Percentiles rank a stretch among this genome's conserved stretches.
Conservation (phyloP, 2,797 vertebrate species). For the Silurus aristotelis region DNA sequence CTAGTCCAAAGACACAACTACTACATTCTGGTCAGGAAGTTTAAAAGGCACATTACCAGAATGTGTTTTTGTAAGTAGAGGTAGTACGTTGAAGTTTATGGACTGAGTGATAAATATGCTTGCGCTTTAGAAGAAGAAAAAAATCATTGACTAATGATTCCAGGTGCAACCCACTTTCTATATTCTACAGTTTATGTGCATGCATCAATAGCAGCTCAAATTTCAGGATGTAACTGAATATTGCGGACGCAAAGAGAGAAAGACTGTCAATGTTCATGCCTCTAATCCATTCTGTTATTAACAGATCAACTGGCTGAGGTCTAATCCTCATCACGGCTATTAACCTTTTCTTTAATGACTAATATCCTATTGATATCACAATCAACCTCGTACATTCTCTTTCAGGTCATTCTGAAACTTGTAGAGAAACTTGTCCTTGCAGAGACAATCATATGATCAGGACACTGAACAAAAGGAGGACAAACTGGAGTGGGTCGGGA, state of each 20-base stretch:
- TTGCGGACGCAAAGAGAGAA: neutral
- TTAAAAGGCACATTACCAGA: neutral
- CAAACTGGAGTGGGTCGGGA: constrained; percentile 63
- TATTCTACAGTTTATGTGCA: neutral
- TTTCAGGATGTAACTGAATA: neutral
- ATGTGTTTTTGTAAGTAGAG: neutral
- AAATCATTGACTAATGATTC: neutral
- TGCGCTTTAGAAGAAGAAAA: neutral
- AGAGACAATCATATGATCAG: constrained; percentile 60
- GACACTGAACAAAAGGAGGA: constrained; percentile 39
- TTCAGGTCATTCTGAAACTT: constrained; percentile 9
- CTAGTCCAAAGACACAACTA: neutral
- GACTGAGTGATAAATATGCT: neutral
- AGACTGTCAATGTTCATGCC: neutral
- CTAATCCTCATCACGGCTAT: neutral
- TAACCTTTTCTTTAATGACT: neutral
- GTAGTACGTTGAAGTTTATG: neutral
- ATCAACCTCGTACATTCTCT: neutral
- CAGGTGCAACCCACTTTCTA: neutral
- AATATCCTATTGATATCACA: neutral
- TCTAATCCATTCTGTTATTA: neutral
- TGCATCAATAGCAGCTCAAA: neutral
- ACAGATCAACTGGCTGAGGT: neutral
- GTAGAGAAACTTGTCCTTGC: too few species aligned
- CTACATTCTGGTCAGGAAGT: neutral